phyloP scores from a whole-genome alignment of 2,888 invertebrate species.

The Metopia argyrocephala region DNA sequence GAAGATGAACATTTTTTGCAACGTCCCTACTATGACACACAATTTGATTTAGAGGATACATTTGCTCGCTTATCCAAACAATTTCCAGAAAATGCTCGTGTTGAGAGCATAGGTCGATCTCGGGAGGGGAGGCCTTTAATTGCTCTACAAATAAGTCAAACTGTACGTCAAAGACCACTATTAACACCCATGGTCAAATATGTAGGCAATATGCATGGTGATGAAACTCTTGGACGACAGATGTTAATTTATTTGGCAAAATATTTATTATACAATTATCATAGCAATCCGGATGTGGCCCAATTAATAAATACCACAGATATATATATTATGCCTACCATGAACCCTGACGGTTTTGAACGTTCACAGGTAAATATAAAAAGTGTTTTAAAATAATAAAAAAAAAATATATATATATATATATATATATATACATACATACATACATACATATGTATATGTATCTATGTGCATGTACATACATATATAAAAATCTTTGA shows the following conservation, averaged over 20 bases:
- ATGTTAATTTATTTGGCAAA: slow-evolving; percentile 90
- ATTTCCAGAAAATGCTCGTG: slow-evolving; percentile 85
- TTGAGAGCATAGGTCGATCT: slow-evolving; percentile 90
- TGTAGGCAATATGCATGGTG: slow-evolving; percentile 98
- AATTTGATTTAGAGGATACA: slow-evolving; percentile 84
- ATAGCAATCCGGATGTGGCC: slow-evolving; percentile 84
- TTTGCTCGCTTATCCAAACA: slow-evolving; percentile 82
- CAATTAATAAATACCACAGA: slow-evolving; percentile 90
- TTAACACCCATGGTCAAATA: slow-evolving; percentile 94
- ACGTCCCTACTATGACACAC: slow-evolving; percentile 83
- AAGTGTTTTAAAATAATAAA: not conserved
- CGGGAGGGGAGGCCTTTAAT: slow-evolving; percentile 89
- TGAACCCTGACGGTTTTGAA: slow-evolving; percentile 98
- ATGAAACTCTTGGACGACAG: slow-evolving; percentile 93
- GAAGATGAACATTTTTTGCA: slow-evolving; percentile 81
- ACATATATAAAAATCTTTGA: no score
- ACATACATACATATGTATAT: no score
- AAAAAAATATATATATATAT: no score
- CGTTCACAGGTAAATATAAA: slow-evolving; percentile 84
- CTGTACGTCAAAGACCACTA: slow-evolving; percentile 80
- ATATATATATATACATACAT: no score
- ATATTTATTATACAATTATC: slow-evolving; percentile 89
- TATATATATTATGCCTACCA: slow-evolving; percentile 96
- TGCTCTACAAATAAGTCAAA: slow-evolving; percentile 85
- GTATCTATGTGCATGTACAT: no score